Evolutionary conservation across 1,140 invertebrate species (phyloP), one percentile per base, ranked within the genome.

Genomic region (Protaetia brevitarsis): DNA sequence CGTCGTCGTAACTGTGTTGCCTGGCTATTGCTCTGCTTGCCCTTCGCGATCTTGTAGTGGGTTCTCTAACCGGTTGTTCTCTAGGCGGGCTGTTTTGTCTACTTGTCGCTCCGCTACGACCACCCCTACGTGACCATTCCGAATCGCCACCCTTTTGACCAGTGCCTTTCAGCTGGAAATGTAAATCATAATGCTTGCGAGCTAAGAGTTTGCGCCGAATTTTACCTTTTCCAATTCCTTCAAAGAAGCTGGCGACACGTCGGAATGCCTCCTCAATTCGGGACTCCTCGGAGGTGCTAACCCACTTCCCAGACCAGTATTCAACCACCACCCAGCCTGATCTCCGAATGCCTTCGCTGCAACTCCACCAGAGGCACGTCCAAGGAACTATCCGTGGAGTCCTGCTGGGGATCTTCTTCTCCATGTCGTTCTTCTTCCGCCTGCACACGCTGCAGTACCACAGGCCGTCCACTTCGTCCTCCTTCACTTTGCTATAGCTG

Each of bases 201-300:
- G 3, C n/a, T n/a, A 57, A 57, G 3, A 6, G 6, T 21, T 30
- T 8, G 8, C 21, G 8, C 13, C n/a, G n/a, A n/a, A n/a, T n/a
- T 21, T 81, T 82, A 92, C 90, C 84, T 92, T 90, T 81, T 93
- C 91, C 1, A 93, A 80, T 78, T 93, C 90, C 74, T 92, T 93
- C 3, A 93, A 79, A 31, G 89, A 92, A 0, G 90, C 90, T 0
- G 90, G 90, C 13, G 91, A 93, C 0, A 93, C 90, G 68, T 93
- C 91, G 0, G 90, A 92, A 73, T 93, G 91, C 31, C 91, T 80
- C 0, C 91, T 79, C 0, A 91, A 78, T 71, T 93, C 91, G 0
- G 90, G 89, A 66, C 88, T 91, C 26, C 90, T 80, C 0, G 91
- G 91, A 10, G 90, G 90, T 7, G 89, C 90, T 11, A 92, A 78